Evolutionary conservation across 1,140 invertebrate species (phyloP), one percentile per base, ranked within the genome.

Genomic region (Lutraria rhynchaena): DNA sequence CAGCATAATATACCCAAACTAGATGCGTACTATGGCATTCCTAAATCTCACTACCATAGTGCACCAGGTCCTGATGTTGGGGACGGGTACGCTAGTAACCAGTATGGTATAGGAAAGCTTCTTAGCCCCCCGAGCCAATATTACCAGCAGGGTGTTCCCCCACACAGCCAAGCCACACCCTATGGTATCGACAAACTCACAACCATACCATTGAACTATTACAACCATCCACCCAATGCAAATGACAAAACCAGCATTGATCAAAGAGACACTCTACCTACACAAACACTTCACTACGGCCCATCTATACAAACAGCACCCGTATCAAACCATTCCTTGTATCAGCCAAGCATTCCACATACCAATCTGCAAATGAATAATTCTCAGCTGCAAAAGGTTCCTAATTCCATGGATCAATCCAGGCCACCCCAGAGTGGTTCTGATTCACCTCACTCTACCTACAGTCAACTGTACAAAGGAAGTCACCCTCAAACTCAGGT

Each of bases 401-500:
- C 24, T 13, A 67, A 67, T 24, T 49, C 41, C 5, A 67, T n/a
- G 9, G 63, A 67, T 15, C 63, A 67, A 41, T 49, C 44, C 15
- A 37, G 17, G 13, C 17, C 63, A 15, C 44, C 11, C 22, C 41
- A 27, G 27, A 46, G 22, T 49, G 41, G 24, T 5, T 27, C 35
- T 46, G 41, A 13, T 5, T 67, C 63, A 24, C 22, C 63, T 31
- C 63, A 67, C 19, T 41, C 27, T 41, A 49, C 63, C 3, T 29
- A 67, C 44, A 49, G 63, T 31, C 63, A 49, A 15, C 37, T 67
- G 7, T 67, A 49, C 31, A 46, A 46, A 41, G 63, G 63, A 22
- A 67, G 24, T 67, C 63, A 67, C 11, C 63, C 63, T 27, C 63
- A 67, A 67, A 22, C 63, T 67, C 63, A 67, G 63, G 63, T 67